Evolutionary conservation across 2,113 vertebrate genomes (phyloP).

Genomic region (Pseudorectes ferrugineus): DNA sequence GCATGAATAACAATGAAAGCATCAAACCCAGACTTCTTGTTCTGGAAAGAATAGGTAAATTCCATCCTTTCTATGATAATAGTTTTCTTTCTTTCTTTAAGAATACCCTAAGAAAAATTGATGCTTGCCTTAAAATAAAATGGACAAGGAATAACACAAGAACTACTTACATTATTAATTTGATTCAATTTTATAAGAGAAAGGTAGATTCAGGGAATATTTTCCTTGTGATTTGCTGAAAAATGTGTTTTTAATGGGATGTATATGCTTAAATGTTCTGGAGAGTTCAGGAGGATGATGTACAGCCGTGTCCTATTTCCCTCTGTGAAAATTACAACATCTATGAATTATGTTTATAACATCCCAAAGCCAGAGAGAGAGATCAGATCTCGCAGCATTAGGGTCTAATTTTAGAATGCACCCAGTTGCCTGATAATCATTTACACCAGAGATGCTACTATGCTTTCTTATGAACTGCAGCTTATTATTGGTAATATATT

Average conservation of each 20-base stretch:
- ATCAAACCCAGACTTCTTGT: neutral
- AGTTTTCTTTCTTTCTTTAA: neutral
- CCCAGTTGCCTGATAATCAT: neutral
- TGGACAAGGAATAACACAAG: neutral
- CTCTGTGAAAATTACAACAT: neutral
- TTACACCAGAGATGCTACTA: neutral
- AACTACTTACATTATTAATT: conserved; percentile 27
- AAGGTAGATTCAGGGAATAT: neutral
- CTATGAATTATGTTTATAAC: neutral
- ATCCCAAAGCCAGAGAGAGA: neutral
- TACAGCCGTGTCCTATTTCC: neutral
- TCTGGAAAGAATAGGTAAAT: neutral
- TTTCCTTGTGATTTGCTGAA: conserved; percentile 13
- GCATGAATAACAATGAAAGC: neutral
- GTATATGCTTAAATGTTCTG: neutral
- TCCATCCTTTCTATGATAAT: neutral
- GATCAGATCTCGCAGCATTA: neutral
- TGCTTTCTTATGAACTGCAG: neutral
- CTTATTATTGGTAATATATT: neutral
- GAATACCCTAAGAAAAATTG: neutral
- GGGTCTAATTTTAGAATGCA: neutral
- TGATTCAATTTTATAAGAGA: neutral
- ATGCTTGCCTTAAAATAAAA: neutral
- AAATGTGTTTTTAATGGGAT: conserved; percentile 30
- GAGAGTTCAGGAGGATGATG: neutral